Conservation (phyloP, 2,113 vertebrate species). For the Aptenodytes patagonicus region DNA sequence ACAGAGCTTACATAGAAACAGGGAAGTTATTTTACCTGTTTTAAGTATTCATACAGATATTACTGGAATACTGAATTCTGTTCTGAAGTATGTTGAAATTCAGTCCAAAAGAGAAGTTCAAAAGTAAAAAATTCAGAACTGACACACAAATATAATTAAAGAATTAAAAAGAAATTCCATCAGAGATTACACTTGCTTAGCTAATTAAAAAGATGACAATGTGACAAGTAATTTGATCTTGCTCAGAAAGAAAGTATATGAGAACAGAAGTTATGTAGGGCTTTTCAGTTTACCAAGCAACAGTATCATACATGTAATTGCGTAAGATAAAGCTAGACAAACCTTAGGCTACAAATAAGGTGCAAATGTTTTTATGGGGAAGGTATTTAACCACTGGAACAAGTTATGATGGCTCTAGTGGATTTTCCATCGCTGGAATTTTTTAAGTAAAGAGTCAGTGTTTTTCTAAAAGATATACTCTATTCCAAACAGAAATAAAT, state of each 20-base stretch:
- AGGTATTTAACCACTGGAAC: constrained; percentile 61
- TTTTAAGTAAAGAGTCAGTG: constrained; percentile 60
- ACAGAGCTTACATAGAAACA: background rate
- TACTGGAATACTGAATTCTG: background rate
- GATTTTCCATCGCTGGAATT: constrained; percentile 50
- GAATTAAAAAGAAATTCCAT: background rate
- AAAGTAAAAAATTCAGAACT: background rate
- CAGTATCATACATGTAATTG: background rate
- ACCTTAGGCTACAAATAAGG: constrained; percentile 21
- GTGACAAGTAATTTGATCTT: background rate
- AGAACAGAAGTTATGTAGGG: background rate
- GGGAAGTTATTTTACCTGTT: constrained; percentile 5
- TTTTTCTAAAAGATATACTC: constrained; percentile 61
- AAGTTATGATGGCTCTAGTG: constrained; percentile 26
- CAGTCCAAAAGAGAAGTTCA: background rate
- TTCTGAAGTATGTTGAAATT: background rate
- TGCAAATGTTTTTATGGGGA: constrained; percentile 53
- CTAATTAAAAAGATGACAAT: background rate
- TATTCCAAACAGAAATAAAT: constrained; percentile 49
- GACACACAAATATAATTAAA: background rate
- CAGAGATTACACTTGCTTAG: background rate
- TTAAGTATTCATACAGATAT: background rate
- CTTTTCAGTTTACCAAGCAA: background rate
- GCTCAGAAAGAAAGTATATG: background rate
- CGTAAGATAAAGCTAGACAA: constrained; percentile 24